Evolutionary conservation across 2,113 vertebrate species (phyloP).

Genomic region (Ondatra zibethicus): DNA sequence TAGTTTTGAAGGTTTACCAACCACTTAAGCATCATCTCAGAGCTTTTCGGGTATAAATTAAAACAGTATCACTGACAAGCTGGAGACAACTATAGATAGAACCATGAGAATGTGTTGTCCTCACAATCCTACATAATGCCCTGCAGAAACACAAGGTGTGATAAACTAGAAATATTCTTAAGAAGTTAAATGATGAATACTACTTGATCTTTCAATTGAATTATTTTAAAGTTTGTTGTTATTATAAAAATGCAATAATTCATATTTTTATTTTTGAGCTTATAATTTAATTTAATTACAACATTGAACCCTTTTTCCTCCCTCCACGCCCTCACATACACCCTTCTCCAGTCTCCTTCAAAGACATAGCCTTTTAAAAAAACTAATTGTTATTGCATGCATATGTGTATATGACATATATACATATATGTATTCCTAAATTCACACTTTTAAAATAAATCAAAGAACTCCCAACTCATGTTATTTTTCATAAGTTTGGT

Average conservation of each 20-base stretch:
- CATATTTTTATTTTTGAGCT: background rate
- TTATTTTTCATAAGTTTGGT: constrained; percentile 4
- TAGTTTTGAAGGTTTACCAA: constrained; percentile 34
- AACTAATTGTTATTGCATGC: background rate
- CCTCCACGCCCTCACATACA: background rate
- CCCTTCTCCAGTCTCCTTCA: background rate
- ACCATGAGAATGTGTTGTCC: background rate
- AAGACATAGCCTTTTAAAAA: background rate
- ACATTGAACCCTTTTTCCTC: background rate
- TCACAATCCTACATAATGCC: background rate
- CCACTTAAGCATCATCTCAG: background rate
- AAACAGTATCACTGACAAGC: constrained; percentile 28
- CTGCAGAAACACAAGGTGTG: background rate
- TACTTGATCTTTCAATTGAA: background rate
- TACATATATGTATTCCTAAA: background rate
- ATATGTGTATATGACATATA: background rate
- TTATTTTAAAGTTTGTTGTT: background rate
- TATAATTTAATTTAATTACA: background rate
- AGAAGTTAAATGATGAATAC: constrained; percentile 14
- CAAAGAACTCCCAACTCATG: background rate
- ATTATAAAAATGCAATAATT: constrained; percentile 31
- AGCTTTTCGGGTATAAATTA: constrained; percentile 27
- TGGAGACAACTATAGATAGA: background rate
- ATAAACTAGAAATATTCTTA: background rate
- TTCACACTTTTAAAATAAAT: background rate